A percentile compares a stretch with the other conserved stretches of the same genome.
phyloP scores from a whole-genome alignment of 2,113 vertebrate genomes.

The Carollia perspicillata region DNA sequence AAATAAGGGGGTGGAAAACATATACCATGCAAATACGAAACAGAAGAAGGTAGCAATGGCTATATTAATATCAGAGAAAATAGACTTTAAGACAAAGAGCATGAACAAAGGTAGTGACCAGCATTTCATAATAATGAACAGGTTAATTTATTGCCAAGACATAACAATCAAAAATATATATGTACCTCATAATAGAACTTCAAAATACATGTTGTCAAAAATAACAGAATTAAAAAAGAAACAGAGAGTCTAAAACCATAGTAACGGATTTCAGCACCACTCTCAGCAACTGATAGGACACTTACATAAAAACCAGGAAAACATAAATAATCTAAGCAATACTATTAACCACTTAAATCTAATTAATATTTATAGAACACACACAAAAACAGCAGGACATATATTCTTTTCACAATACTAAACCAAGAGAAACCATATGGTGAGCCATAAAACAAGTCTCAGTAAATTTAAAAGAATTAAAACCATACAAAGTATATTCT shows the following conservation, averaged over 20 bases:
- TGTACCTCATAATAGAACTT: background rate
- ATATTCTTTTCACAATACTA: background rate
- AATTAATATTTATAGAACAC: background rate
- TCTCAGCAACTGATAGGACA: background rate
- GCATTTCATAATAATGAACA: conserved; percentile 33
- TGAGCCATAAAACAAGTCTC: background rate
- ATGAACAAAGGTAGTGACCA: background rate
- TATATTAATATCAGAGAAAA: background rate
- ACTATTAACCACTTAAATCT: background rate
- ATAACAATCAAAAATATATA: background rate
- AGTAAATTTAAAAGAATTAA: conserved; percentile 44
- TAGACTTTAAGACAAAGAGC: background rate
- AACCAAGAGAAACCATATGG: conserved; percentile 25
- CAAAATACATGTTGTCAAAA: background rate
- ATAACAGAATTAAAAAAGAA: background rate
- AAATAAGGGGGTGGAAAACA: background rate
- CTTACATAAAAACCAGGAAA: background rate
- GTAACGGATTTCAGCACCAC: background rate
- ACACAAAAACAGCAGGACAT: background rate
- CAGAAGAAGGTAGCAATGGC: background rate
- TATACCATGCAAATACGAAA: background rate
- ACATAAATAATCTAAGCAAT: background rate
- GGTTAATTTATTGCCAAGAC: background rate
- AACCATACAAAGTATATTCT: background rate
- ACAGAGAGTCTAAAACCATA: background rate